Evolutionary conservation across 2,113 vertebrate species (phyloP).

Genomic region (Procavia capensis): DNA sequence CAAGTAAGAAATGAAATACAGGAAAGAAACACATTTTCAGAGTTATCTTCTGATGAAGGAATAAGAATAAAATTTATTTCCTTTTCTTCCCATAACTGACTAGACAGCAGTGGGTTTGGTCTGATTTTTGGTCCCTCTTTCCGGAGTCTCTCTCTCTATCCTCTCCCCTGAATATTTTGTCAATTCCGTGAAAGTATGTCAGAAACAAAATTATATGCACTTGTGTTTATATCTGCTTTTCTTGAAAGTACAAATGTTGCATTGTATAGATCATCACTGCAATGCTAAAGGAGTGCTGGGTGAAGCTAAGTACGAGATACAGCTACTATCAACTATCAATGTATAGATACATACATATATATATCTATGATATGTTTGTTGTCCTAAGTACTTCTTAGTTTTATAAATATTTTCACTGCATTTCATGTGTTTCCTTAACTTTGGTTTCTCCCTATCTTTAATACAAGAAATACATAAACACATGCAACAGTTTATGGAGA

Average conservation of each 20-base stretch:
- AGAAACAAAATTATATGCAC: background rate
- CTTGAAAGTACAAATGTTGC: background rate
- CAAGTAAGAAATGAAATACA: background rate
- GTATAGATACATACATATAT: rapidly evolving
- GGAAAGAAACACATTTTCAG: background rate
- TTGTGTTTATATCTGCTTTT: background rate
- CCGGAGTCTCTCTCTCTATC: background rate
- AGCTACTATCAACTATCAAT: background rate
- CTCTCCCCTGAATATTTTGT: background rate
- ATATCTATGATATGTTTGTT: background rate
- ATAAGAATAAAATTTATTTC: background rate
- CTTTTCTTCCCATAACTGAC: no score
- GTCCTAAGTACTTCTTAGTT: background rate
- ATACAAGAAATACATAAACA: background rate
- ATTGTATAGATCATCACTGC: background rate
- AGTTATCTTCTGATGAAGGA: background rate
- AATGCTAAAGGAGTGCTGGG: background rate
- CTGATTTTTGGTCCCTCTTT: background rate
- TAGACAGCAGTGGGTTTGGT: no score
- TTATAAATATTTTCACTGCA: background rate
- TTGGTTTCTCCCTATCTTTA: background rate
- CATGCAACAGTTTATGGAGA: background rate
- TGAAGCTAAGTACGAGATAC: background rate
- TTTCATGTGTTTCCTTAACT: background rate
- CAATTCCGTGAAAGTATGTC: background rate